Percentiles rank a stretch among this genome's conserved stretches.
phyloP scores from a whole-genome alignment of 2,888 invertebrate genomes.

The Leptura quadrifasciata region DNA sequence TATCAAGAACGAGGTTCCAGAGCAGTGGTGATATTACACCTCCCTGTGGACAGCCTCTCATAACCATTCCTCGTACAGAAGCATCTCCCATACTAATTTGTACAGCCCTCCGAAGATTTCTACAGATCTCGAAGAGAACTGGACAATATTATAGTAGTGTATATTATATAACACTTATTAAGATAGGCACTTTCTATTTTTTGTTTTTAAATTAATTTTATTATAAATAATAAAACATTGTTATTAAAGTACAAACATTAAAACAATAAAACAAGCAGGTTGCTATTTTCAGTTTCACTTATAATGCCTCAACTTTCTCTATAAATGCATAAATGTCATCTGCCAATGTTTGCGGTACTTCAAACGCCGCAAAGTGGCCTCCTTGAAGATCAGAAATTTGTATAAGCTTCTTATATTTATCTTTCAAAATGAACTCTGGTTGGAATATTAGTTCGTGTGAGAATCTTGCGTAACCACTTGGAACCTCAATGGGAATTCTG shows the following conservation, averaged over 20 bases:
- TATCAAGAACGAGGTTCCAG: too few relatives aligned
- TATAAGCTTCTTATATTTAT: slow-evolving; percentile 46
- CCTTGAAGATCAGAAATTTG: slow-evolving; percentile 28
- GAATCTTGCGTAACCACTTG: slow-evolving; percentile 84
- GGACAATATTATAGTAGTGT: too few relatives aligned
- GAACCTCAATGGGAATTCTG: slow-evolving; percentile 80
- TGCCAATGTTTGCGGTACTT: slow-evolving; percentile 46
- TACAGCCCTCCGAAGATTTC: too few relatives aligned
- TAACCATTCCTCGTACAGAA: too few relatives aligned
- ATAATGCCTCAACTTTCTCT: slow-evolving; percentile 44
- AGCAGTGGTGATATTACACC: too few relatives aligned
- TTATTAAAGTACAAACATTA: neutral
- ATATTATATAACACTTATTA: too few relatives aligned
- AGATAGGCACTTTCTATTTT: too few relatives aligned
- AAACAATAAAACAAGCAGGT: neutral
- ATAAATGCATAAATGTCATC: slow-evolving; percentile 49
- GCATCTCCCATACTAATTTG: too few relatives aligned
- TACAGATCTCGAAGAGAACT: too few relatives aligned
- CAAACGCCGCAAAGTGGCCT: slow-evolving; percentile 48
- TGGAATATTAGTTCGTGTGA: slow-evolving; percentile 80
- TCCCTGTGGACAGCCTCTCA: too few relatives aligned
- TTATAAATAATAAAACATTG: neutral
- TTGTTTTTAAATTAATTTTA: too few relatives aligned
- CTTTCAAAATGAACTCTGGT: slow-evolving; percentile 72
- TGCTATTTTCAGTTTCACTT: neutral